Percentiles rank a stretch among this genome's conserved stretches.
These are phyloP conservation scores for Erithacus rubecula DNA, from an alignment of 2,797 vertebrate genomes.

Conservation along the genomic window DNA sequence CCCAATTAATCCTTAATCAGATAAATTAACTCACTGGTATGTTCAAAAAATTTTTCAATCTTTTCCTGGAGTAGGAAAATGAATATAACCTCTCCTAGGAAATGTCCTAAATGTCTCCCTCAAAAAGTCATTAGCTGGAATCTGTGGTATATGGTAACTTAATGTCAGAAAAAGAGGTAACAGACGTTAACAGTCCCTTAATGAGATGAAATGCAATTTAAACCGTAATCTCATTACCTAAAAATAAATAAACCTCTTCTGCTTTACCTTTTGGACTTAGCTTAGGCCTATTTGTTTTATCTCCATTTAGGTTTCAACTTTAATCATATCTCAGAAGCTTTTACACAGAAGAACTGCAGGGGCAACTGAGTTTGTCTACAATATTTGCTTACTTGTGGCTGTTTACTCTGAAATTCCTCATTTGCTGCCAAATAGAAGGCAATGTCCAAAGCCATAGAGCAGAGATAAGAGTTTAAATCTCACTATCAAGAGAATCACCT, in stretches of 20 bases:
- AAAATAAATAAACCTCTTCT: slow-evolving; percentile 53
- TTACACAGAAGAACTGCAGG: slow-evolving; percentile 13
- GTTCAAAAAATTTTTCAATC: not conserved
- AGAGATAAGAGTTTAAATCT: slow-evolving; percentile 25
- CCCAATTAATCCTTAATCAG: slow-evolving; percentile 49
- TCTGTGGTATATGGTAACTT: slow-evolving; percentile 33
- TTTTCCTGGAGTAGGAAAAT: slow-evolving; percentile 19
- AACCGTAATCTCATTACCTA: slow-evolving; percentile 48
- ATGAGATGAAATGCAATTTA: slow-evolving; percentile 61
- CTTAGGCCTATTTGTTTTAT: slow-evolving; percentile 43
- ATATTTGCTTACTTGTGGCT: slow-evolving; percentile 12
- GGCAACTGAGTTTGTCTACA: not conserved
- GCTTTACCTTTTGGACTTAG: slow-evolving; percentile 53
- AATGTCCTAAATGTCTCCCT: slow-evolving; percentile 55
- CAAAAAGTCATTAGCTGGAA: slow-evolving; percentile 59
- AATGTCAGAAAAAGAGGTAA: slow-evolving; percentile 63
- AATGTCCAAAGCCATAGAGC: not conserved
- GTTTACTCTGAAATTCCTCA: slow-evolving; percentile 35
- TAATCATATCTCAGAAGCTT: slow-evolving; percentile 53
- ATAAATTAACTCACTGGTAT: slow-evolving; percentile 21
- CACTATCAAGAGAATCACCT: not conserved
- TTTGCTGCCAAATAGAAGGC: slow-evolving; percentile 24
- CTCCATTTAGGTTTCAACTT: slow-evolving; percentile 49
- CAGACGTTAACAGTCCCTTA: slow-evolving; percentile 53
- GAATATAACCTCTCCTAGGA: slow-evolving; percentile 42